A percentile compares a stretch with the other conserved stretches of the same genome.
phyloP scores from a whole-genome alignment of 2,113 vertebrate species.

The Pseudolaguvia tuberculata region DNA sequence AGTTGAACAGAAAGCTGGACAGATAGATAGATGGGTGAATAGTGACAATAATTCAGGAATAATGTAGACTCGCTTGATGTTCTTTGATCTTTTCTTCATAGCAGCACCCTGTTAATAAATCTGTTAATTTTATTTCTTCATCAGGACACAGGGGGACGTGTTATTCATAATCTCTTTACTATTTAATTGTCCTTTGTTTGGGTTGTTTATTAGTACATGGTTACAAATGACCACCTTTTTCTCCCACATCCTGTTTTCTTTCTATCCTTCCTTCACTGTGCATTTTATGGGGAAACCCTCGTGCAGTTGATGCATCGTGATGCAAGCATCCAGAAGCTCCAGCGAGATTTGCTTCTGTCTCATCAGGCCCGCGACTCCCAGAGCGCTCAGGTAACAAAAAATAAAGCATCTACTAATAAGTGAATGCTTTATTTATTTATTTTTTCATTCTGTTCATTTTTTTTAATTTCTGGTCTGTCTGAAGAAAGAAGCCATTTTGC shows the following conservation, averaged over 20 bases:
- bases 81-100: not conserved
- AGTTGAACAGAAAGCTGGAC: not conserved
- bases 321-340: conserved; percentile 58
- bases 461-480: conserved; percentile 39
- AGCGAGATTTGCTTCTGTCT: conserved; percentile 54
- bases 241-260: conserved; percentile 13
- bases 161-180: conserved; percentile 57
- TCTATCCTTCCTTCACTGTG: conserved; percentile 49
- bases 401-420: conserved; percentile 54
- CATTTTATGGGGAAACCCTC: conserved; percentile 52
- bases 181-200: conserved; percentile 82
- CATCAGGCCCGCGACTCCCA: conserved; percentile 66
- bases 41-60: not conserved
- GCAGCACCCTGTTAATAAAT: not conserved
- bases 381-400: conserved; percentile 65
- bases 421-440: conserved; percentile 41
- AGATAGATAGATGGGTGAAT: not conserved
- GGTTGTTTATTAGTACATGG: conserved; percentile 30
- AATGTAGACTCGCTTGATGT: not conserved
- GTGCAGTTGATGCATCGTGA: conserved; percentile 60
- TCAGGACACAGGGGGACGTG: not conserved
- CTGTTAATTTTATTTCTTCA: not conserved
- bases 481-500: conserved; percentile 47
- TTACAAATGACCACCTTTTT: not conserved
- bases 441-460: not conserved